Percentiles rank a stretch among this genome's conserved stretches.
phyloP scores from a whole-genome alignment of 2,888 invertebrate species.

The Nomada lathburiana region DNA sequence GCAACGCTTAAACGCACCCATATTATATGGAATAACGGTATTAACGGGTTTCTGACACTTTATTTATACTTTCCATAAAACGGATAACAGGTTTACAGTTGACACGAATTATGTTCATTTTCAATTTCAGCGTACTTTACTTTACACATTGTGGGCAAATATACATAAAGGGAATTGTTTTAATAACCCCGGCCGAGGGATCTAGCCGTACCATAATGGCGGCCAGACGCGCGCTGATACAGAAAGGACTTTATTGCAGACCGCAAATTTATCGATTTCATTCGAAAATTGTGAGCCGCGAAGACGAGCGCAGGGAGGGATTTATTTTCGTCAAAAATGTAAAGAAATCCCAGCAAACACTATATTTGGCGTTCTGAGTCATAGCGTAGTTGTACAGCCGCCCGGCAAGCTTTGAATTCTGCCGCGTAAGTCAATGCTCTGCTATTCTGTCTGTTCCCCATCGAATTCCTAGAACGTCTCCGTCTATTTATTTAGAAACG shows the following conservation, averaged over 20 bases:
- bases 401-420: slow-evolving; percentile 66
- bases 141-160: not conserved
- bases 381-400: slow-evolving; percentile 51
- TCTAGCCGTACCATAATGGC: not conserved
- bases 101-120: slow-evolving; percentile 18
- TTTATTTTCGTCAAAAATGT: slow-evolving; percentile 49
- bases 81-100: slow-evolving; percentile 27
- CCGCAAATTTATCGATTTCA: not conserved
- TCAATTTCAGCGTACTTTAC: slow-evolving; percentile 3
- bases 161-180: not conserved
- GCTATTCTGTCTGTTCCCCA: slow-evolving; percentile 40
- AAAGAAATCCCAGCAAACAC: slow-evolving; percentile 60
- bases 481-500: not conserved
- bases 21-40: slow-evolving; percentile 53
- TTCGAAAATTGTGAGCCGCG: not conserved
- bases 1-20: slow-evolving; percentile 2
- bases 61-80: slow-evolving; percentile 32
- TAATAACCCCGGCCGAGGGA: not conserved
- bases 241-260: not conserved
- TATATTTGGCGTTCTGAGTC: slow-evolving; percentile 76
- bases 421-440: slow-evolving; percentile 26
- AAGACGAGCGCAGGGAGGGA: not conserved
- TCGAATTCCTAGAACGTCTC: slow-evolving; percentile 19
- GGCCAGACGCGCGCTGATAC: no score
- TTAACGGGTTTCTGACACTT: slow-evolving; percentile 12